Conservation (phyloP, 2,113 vertebrate genomes). For the Lasiurus borealis region DNA sequence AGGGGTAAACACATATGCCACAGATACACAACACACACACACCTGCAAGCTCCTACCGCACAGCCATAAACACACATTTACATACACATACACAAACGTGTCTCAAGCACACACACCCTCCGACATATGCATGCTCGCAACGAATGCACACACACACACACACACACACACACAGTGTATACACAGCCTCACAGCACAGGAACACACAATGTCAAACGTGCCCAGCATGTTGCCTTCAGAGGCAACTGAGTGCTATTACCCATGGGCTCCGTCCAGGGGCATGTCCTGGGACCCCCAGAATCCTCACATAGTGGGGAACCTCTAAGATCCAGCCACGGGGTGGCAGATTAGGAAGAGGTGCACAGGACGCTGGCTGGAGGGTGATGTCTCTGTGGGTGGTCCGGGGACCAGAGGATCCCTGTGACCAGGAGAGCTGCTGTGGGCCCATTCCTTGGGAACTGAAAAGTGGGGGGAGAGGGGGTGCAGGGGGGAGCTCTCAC, state of each 20-base stretch:
- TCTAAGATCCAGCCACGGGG: not conserved
- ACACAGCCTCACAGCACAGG: not conserved
- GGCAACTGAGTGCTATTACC: not conserved
- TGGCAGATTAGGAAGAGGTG: conserved; percentile 62
- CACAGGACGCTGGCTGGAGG: not conserved
- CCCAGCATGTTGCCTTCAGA: not conserved
- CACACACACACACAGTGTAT: not conserved
- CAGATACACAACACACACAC: conserved; percentile 49
- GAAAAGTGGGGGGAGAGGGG: too few species aligned
- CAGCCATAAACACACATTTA: conserved; percentile 40
- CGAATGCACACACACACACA: not conserved
- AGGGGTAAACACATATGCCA: conserved; percentile 59
- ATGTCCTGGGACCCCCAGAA: not conserved
- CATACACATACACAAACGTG: not conserved
- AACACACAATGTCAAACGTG: not conserved
- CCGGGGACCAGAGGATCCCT: too few species aligned
- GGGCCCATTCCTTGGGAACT: not conserved
- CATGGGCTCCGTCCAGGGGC: not conserved
- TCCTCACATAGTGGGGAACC: not conserved
- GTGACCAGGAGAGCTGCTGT: not conserved
- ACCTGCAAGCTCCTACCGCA: conserved; percentile 32
- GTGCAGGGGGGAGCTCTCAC: not conserved
- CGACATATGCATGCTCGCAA: not conserved
- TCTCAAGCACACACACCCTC: not conserved
- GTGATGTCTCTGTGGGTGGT: not conserved